phyloP scores from a whole-genome alignment of 2,888 invertebrate species.

The Homarus gammarus region DNA sequence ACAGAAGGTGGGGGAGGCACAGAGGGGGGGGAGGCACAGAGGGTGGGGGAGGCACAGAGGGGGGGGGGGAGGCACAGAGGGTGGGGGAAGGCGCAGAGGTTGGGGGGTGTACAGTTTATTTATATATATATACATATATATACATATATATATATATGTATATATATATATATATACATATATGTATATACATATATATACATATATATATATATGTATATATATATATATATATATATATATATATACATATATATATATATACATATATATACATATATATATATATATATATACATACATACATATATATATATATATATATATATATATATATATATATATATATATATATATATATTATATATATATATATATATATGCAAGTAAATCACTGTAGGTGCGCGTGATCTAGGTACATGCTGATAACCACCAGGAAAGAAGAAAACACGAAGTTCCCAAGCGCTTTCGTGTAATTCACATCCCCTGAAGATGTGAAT shows the following conservation, averaged over 20 bases:
- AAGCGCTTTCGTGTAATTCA: too few species aligned
- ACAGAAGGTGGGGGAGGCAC: too few species aligned
- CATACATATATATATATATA: not conserved
- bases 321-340: not conserved
- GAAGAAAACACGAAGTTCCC: too few species aligned
- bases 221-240: not conserved
- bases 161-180: constrained; percentile 5
- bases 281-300: constrained; percentile 8
- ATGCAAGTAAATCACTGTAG: too few species aligned
- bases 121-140: constrained; percentile 25
- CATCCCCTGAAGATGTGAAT: too few species aligned
- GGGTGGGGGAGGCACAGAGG: too few species aligned
- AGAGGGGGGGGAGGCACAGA: too few species aligned
- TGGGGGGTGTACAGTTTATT: not conserved
- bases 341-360: not conserved
- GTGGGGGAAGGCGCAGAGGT: not conserved
- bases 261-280: constrained; percentile 8
- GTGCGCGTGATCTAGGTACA: too few species aligned
- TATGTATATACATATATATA: not conserved
- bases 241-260: not conserved
- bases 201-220: too few species aligned
- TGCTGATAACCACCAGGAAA: too few species aligned
- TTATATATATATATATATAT: not conserved
- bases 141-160: constrained; percentile 20
- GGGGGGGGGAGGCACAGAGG: not conserved